A percentile compares a stretch with the other conserved stretches of the same genome.
These are phyloP conservation scores for Tubiluchus corallicola DNA, from an alignment of 2,888 invertebrate species.

Conservation along the genomic window DNA sequence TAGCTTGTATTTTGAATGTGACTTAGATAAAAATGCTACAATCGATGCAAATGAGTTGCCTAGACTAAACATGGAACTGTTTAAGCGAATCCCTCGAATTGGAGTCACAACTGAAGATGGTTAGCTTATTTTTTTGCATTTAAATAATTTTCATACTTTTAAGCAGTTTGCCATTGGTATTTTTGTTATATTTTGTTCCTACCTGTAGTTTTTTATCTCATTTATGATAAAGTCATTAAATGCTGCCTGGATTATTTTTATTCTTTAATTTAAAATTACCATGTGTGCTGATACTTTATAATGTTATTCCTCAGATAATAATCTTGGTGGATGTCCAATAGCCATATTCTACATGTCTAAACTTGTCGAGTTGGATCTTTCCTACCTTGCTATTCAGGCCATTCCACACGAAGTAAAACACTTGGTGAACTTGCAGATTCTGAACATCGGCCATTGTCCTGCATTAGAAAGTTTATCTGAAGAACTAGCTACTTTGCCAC, in stretches of 20 bases:
- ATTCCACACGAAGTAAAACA: background rate
- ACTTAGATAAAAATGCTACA: background rate
- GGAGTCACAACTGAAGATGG: too few species aligned
- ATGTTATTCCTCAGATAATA: too few species aligned
- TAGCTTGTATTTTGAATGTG: background rate
- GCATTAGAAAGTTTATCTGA: background rate
- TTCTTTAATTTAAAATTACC: too few species aligned
- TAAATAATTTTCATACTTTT: too few species aligned
- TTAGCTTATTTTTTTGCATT: too few species aligned
- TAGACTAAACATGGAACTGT: background rate
- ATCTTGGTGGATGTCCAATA: background rate
- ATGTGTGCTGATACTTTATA: too few species aligned
- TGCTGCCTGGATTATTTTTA: too few species aligned
- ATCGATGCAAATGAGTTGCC: background rate
- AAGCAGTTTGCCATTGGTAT: too few species aligned
- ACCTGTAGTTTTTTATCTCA: too few species aligned
- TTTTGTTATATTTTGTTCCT: too few species aligned
- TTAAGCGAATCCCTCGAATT: background rate
- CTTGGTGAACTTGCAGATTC: background rate
- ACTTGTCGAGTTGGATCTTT: background rate
- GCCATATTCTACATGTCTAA: background rate
- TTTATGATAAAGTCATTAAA: too few species aligned
- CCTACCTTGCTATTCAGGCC: background rate
- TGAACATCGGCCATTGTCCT: background rate
- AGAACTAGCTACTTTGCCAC: background rate